Base-by-base conservation (phyloP, 2,797 vertebrate species). In the Cephalopachus bancanus region DNA sequence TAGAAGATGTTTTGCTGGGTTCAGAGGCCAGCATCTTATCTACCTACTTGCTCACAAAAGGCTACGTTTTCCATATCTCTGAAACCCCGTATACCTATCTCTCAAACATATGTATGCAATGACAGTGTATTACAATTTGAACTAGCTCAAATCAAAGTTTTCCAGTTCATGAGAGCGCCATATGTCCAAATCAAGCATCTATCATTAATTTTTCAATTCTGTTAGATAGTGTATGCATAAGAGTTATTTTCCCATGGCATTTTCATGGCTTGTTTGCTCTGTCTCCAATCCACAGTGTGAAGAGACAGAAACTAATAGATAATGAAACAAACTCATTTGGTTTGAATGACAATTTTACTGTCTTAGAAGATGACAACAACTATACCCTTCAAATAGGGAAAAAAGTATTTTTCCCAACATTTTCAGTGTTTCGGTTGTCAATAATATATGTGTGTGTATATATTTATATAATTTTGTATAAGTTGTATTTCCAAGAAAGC, bases 241-340 rank as follows among this genome's bases (percentile, higher is more conserved):
- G 51, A 83, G 83, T 93, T 93, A 93, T 89, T 94, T 97, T 37
- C 44, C 51, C 59, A 59, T 55, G 49, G 49, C 55, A 79, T 91
- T 81, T 96, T 83, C 51, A 83, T 80, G 51, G 64, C 65, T 12
- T 65, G 28, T 57, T 95, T 81, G 37, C 62, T 30, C 10, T 78
- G 26, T 65, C 65, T 88, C 44, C 90, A 81, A 65, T 84, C 19
- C 67, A 78, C 17, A 60, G 49, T 37, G 10, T 67, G 28, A 89
- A 93, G 65, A 91, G 69, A 85, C 7, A 91, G 79, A 92, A 84
- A 95, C 62, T 87, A 96, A 94, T 4, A 96, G 83, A 62, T 64
- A 97, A 95, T 74, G 62, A 74, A 93, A 93, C 75, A 92, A 96
- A 92, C 75, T 44, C 67, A 91, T 95, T 97, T 95, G 26, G n/a